These are phyloP conservation scores for Morpho helenor DNA, from an alignment of 2,888 invertebrate species.

Conservation along the genomic window DNA sequence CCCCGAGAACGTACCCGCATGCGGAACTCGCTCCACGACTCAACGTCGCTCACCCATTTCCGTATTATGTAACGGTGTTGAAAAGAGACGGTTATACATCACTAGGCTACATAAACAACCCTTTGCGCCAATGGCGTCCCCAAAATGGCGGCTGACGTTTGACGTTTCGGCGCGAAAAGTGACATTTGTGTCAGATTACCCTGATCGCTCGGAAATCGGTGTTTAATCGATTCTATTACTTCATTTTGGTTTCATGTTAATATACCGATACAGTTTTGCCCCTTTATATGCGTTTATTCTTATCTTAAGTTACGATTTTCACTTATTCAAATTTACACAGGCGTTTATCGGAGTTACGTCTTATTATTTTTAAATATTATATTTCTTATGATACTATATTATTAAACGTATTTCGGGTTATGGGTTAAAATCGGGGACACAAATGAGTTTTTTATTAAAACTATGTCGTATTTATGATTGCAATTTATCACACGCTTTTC, in stretches of 20 bases:
- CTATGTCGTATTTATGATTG: too few species aligned
- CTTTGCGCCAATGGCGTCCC: slow-evolving; percentile 52
- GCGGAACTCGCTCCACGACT: slow-evolving; percentile 63
- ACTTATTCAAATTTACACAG: not conserved
- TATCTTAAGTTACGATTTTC: slow-evolving; percentile 3
- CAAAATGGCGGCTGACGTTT: slow-evolving; percentile 71
- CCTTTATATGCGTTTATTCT: slow-evolving; percentile 7
- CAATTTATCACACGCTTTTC: too few species aligned
- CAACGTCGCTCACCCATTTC: slow-evolving; percentile 72
- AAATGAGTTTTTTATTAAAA: too few species aligned
- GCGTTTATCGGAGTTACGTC: not conserved
- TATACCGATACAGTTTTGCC: slow-evolving; percentile 26
- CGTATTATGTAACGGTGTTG: slow-evolving; percentile 66
- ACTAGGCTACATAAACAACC: slow-evolving; percentile 51
- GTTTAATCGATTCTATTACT: slow-evolving; percentile 59
- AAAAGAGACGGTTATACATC: slow-evolving; percentile 53
- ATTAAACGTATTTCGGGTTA: too few species aligned
- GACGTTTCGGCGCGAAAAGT: slow-evolving; percentile 73
- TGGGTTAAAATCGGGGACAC: too few species aligned
- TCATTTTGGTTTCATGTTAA: slow-evolving; percentile 43
- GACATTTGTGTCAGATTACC: slow-evolving; percentile 50
- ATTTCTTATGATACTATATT: not conserved
- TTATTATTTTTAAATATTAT: not conserved
- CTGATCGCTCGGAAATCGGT: slow-evolving; percentile 42
- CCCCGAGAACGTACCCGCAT: slow-evolving; percentile 63